Evolutionary conservation across 2,888 invertebrate genomes (phyloP).

Genomic region (Luperina nickerlii): DNA sequence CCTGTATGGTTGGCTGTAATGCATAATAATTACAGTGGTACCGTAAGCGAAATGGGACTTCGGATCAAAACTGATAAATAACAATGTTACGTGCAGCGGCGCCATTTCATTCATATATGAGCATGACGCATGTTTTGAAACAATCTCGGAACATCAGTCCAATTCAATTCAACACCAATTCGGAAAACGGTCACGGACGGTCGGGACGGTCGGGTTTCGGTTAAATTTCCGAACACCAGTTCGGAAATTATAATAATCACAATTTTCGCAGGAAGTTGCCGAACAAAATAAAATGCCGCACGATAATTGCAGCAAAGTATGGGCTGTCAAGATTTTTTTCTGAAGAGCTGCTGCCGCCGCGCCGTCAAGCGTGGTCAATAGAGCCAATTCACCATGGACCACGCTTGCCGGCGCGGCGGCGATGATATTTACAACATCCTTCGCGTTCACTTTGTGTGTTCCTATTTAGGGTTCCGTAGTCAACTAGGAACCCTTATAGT

Average conservation of each 20-base stretch:
- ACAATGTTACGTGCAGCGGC: not conserved
- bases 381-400: not conserved
- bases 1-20: too few species aligned
- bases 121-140: slow-evolving; percentile 10
- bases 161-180: too few species aligned
- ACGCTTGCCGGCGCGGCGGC: not conserved
- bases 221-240: too few species aligned
- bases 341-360: not conserved
- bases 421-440: not conserved
- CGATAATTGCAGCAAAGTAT: slow-evolving; percentile 16
- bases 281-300: not conserved
- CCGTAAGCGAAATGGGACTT: not conserved
- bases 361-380: not conserved
- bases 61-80: not conserved
- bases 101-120: not conserved
- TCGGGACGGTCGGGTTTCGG: too few species aligned
- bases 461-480: too few species aligned
- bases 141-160: too few species aligned
- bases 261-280: not conserved
- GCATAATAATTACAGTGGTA: too few species aligned
- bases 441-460: not conserved
- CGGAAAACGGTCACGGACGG: too few species aligned
- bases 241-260: slow-evolving; percentile 5
- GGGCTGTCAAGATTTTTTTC: not conserved
- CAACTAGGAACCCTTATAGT: too few species aligned